These are phyloP conservation scores for Polietes domitor DNA, from an alignment of 2,888 invertebrate genomes.

Conservation along the genomic window DNA sequence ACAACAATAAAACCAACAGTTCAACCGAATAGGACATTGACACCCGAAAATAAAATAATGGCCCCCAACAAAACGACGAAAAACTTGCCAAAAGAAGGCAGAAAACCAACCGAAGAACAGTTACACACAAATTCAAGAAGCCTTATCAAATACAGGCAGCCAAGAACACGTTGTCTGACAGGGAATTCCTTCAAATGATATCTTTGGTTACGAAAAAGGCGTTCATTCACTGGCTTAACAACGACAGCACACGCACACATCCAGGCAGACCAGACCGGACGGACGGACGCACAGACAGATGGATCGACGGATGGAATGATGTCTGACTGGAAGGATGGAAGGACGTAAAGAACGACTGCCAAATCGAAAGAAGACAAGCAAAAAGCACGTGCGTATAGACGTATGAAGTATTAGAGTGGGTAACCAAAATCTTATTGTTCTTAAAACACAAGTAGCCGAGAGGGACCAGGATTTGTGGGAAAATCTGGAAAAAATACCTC, in stretches of 20 bases:
- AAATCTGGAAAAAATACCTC: no score
- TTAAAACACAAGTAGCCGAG: no score
- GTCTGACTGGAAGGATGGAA: not conserved
- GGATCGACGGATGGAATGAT: constrained; percentile 20
- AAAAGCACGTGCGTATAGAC: constrained; percentile 62
- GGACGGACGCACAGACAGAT: constrained; percentile 2
- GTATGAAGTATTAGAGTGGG: no score
- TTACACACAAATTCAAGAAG: constrained; percentile 53
- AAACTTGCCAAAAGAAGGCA: not conserved
- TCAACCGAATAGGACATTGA: constrained; percentile 58
- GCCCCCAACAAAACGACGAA: not conserved
- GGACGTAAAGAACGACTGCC: not conserved
- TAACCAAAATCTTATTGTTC: no score
- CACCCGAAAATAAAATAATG: constrained; percentile 47
- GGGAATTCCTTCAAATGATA: constrained; percentile 49
- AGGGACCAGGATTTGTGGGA: no score
- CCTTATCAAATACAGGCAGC: constrained; percentile 44
- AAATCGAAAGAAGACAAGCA: constrained; percentile 29
- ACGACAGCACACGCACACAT: not conserved
- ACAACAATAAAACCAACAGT: constrained; percentile 32
- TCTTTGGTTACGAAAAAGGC: constrained; percentile 49
- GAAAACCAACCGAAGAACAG: constrained; percentile 20
- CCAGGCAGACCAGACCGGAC: not conserved
- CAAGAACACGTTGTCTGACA: constrained; percentile 31
- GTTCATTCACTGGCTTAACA: constrained; percentile 20